Base-by-base conservation (phyloP, 2,888 invertebrate genomes). In the Disparrhopalites patrizii region DNA sequence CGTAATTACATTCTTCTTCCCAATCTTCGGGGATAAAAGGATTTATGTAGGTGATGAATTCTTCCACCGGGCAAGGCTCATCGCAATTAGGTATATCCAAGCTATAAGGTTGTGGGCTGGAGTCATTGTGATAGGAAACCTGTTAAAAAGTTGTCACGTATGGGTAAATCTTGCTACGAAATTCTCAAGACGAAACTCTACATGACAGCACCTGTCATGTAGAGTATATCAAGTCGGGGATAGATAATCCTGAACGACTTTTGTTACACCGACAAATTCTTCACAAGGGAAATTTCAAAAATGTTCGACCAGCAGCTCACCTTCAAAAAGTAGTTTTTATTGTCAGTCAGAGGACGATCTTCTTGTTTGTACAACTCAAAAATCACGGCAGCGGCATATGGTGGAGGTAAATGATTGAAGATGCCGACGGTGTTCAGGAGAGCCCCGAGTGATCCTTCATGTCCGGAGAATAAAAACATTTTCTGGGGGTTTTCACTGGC, bases 401-500 rank as follows among this genome's bases (percentile, higher is more conserved):
- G 33, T 3, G 72, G 70, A 27, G 38, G 40, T 20, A 66, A 55
- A 3, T 66, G 54, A 30, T 70, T 66, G 31, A 60, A 57, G 2
- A 72, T 60, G 40, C 65, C 69, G 51, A 72, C 38, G 18, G 69
- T 64, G 47, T 72, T 72, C 3, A 70, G 18, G 23, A 65, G 43
- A 25, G 58, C 66, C 10, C 67, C 52, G n/a, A 68, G 15, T 54
- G 52, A 27, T 20, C 30, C 30, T 25, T 61, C 61, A 33, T 54
- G 54, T 2, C 18, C 54, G 15, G 31, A 54, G 20, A 31, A 54
- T 15, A 54, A 30, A n/a, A 18, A 31, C 13, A 54, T 1, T 10
- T 30, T 54, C 20, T 18, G 30, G 10, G 18, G 20, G 4, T 4
- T 2, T 18, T 18, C 20, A n/a, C n/a, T 54, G 0, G 57, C 28